phyloP scores from a whole-genome alignment of 2,888 invertebrate species.

The Troides oblongomaculatus region DNA sequence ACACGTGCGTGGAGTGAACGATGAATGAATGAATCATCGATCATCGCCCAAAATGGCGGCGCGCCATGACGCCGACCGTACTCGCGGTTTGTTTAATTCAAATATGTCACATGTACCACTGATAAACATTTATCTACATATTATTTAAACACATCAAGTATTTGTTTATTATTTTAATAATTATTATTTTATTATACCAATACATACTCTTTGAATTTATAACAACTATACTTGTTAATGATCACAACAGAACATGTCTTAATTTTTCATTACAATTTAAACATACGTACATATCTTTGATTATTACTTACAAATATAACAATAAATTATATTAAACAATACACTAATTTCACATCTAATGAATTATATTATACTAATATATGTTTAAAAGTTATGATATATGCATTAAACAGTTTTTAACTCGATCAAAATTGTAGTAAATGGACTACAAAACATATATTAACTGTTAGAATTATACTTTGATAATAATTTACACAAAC shows the following conservation, averaged over 20 bases:
- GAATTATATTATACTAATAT: no score
- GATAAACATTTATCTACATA: neutral
- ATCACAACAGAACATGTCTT: no score
- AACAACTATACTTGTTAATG: neutral
- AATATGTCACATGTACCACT: constrained; percentile 17
- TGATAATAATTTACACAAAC: no score
- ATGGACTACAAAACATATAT: no score
- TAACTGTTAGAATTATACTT: neutral
- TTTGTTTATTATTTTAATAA: neutral
- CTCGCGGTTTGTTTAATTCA: constrained; percentile 16
- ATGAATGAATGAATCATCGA: constrained; percentile 25
- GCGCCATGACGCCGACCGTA: constrained; percentile 24
- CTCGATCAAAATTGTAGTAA: no score
- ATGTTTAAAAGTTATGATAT: no score
- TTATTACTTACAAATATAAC: no score
- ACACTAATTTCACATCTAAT: no score
- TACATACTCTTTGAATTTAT: neutral
- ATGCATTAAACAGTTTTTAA: no score
- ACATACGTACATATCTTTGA: no score
- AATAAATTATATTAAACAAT: no score
- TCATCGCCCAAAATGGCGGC: constrained; percentile 28
- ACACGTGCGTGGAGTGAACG: constrained; percentile 24
- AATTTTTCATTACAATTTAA: no score
- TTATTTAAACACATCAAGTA: neutral
- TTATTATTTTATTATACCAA: neutral